Evolutionary conservation across 2,797 vertebrate genomes (phyloP).

Genomic region (Mastacembelus armatus): DNA sequence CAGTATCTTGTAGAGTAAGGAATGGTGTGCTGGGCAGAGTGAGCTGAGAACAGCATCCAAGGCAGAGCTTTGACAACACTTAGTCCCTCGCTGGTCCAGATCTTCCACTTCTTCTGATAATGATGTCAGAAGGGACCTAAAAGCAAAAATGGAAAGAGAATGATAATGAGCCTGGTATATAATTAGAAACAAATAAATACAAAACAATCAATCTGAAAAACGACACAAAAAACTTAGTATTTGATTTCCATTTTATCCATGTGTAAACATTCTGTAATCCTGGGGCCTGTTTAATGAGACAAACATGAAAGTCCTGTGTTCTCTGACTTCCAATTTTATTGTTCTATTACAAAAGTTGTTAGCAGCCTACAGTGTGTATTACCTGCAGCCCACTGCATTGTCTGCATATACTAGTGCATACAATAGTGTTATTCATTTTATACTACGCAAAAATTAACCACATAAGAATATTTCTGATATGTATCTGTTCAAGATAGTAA

Average conservation of each 20-base stretch:
- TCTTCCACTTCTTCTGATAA: constrained; percentile 84
- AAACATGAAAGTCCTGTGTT: not conserved
- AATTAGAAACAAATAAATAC: constrained; percentile 5
- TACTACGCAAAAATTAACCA: not conserved
- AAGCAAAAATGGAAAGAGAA: constrained; percentile 67
- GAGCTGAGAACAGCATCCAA: constrained; percentile 90
- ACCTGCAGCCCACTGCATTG: not conserved
- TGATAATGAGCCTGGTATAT: too few species aligned
- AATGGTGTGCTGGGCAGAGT: constrained; percentile 91
- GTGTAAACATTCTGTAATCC: not conserved
- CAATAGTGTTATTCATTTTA: not conserved
- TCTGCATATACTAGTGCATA: not conserved
- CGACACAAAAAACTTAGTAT: not conserved
- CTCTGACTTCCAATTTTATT: not conserved
- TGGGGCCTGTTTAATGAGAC: not conserved
- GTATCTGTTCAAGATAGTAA: too few species aligned
- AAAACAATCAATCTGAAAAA: constrained; percentile 1
- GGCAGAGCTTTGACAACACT: constrained; percentile 68
- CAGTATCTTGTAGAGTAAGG: constrained; percentile 91
- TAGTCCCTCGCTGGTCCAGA: constrained; percentile 80
- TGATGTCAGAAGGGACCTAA: constrained; percentile 87
- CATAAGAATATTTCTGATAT: not conserved
- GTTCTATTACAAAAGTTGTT: not conserved
- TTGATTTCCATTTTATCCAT: not conserved
- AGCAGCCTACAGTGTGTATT: not conserved